Base-by-base conservation (phyloP, 1,140 invertebrate genomes). In the Brachionus calyciflorus region DNA sequence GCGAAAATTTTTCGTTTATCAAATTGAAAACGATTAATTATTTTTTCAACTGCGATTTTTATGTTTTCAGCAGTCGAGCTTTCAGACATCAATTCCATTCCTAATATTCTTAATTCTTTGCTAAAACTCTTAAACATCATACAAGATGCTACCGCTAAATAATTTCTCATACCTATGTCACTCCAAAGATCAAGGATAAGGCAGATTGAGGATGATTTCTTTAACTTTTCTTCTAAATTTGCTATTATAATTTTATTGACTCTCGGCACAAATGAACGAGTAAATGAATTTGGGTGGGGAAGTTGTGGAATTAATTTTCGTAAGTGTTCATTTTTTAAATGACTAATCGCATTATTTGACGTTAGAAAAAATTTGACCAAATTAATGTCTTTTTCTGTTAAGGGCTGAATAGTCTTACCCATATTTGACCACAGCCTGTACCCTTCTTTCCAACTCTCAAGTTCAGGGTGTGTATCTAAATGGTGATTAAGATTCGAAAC, bases 211-310 rank as follows among this genome's bases (percentile, higher is more conserved):
- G 17, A n/a, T 49, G 48, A n/a, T n/a, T 49, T 21, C 24, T 49
- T 49, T 49, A 49, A 49, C 48, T 49, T 49, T 19, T 49, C n/a
- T 49, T 49, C 48, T n/a, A n/a, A 49, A 49, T 49, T 49, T 49
- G n/a, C 48, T 49, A 19, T 49, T 49, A 19, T 19, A 49, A 49
- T 49, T n/a, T n/a, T n/a, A n/a, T n/a, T n/a, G n/a, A n/a, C n/a
- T n/a, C n/a, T n/a, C n/a, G n/a, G n/a, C n/a, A n/a, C 24, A 49
- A 2, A n/a, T 19, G 24, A 49, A 19, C n/a, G n/a, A 1, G n/a
- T 49, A 49, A 21, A 21, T 1, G 24, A 49, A 2, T 19, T 49
- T 49, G 1, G 17, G 24, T 49, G 17, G 17, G 24, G 6, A 49
- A 49, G 24, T 6, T 21, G 24, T 21, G 17, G 48, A 46, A 49